Percentiles rank a stretch among this genome's conserved stretches.
Evolutionary conservation across 2,797 vertebrate genomes (phyloP).

Genomic region (Loriculus beryllinus): DNA sequence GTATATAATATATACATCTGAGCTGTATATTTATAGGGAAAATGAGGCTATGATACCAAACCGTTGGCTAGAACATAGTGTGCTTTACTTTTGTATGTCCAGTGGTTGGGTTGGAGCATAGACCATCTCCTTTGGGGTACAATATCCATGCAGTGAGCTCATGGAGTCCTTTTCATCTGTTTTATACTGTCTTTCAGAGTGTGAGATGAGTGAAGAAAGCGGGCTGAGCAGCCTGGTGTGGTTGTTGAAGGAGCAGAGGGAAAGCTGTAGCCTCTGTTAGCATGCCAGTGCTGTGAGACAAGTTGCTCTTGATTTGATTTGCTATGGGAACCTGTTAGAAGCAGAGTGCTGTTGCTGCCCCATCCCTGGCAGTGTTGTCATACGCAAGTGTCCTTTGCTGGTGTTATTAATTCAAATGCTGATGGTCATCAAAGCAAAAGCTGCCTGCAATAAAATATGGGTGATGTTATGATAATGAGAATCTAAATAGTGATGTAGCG

Average conservation of each 20-base stretch:
- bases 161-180: rapidly evolving
- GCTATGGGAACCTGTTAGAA: background rate
- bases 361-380: background rate
- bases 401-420: background rate
- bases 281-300: background rate
- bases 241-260: background rate
- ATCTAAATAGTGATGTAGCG: background rate
- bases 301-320: background rate
- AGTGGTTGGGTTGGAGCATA: background rate
- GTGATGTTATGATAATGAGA: background rate
- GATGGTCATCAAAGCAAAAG: background rate
- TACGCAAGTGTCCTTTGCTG: background rate
- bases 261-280: background rate
- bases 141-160: background rate
- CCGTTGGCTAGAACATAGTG: rapidly evolving
- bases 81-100: background rate
- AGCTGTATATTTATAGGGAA: background rate
- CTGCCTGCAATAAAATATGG: background rate
- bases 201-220: background rate
- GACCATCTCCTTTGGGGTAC: background rate
- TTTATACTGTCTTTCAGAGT: background rate
- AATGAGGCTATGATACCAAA: background rate
- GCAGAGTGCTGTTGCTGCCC: no score
- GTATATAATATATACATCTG: no score
- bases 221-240: background rate